A percentile compares a stretch with the other conserved stretches of the same genome.
Evolutionary conservation across 2,797 vertebrate genomes (phyloP).

Genomic region (Arrhamphus sclerolepis): DNA sequence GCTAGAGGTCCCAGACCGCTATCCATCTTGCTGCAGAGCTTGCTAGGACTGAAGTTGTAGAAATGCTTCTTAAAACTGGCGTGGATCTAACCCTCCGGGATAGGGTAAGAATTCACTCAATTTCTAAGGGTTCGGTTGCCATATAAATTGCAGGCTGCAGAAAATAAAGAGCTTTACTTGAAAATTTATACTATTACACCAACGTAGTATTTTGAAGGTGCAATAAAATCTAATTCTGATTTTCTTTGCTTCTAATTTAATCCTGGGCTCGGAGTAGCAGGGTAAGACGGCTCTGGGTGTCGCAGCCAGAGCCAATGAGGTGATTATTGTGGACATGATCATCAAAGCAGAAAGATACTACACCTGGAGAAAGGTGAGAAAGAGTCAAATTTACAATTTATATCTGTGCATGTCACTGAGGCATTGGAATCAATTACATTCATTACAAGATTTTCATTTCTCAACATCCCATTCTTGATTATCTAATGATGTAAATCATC

Average conservation of each 20-base stretch:
- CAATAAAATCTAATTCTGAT: background rate
- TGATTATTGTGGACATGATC: constrained; percentile 91
- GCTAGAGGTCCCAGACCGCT: constrained; percentile 86
- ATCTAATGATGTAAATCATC: constrained; percentile 43
- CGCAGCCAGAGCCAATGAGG: constrained; percentile 86
- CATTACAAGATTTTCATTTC: constrained; percentile 48
- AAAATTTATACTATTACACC: background rate
- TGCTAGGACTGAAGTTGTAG: constrained; percentile 87
- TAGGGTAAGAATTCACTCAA: constrained; percentile 76
- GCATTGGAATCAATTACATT: constrained; percentile 46
- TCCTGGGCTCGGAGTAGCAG: constrained; percentile 78
- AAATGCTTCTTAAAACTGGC: constrained; percentile 86
- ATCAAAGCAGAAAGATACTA: constrained; percentile 92
- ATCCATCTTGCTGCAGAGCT: constrained; percentile 89
- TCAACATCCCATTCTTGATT: constrained; percentile 28
- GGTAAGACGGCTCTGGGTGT: constrained; percentile 86
- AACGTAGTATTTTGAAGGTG: background rate
- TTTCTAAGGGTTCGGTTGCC: background rate
- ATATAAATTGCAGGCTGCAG: background rate
- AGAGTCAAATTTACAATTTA: constrained; percentile 8
- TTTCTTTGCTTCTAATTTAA: constrained; percentile 1
- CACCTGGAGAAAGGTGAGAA: constrained; percentile 82
- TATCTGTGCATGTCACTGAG: constrained; percentile 2
- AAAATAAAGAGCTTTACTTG: background rate
- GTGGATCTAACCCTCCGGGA: constrained; percentile 81